A percentile compares a stretch with the other conserved stretches of the same genome.
Evolutionary conservation across 2,888 invertebrate genomes (phyloP).

Genomic region (Plebejus anna): DNA sequence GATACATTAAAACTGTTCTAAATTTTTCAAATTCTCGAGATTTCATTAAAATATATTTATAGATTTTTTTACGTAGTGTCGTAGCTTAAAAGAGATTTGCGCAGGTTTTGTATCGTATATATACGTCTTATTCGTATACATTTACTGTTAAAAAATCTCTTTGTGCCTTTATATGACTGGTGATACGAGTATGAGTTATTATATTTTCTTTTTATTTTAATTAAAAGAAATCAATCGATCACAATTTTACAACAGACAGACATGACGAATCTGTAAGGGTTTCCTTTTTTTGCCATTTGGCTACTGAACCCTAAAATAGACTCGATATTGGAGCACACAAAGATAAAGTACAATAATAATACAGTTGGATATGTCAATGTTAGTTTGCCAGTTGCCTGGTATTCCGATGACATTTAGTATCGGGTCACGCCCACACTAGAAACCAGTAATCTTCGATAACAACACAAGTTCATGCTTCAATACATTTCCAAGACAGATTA

Average conservation of each 20-base stretch:
- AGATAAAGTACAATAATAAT: no score
- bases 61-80: neutral
- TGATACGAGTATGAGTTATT: no score
- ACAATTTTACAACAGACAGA: no score
- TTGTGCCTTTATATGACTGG: neutral
- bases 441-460: neutral
- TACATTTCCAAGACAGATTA: slow-evolving; percentile 5
- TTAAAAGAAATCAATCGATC: no score
- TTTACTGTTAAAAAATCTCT: neutral
- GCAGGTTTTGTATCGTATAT: neutral
- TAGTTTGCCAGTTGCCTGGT: neutral
- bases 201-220: no score
- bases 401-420: neutral
- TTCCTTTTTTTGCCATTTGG: no score
- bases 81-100: neutral
- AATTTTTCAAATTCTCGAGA: slow-evolving; percentile 8
- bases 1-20: slow-evolving; percentile 18
- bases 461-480: slow-evolving; percentile 4
- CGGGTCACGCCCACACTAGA: neutral
- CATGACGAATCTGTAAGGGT: no score
- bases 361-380: neutral
- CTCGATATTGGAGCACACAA: no score
- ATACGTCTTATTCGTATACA: neutral
- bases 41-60: slow-evolving; percentile 5
- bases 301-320: no score